These are phyloP conservation scores for Gallinago solitaria DNA, from an alignment of 2,797 vertebrate genomes.

Conservation along the genomic window DNA sequence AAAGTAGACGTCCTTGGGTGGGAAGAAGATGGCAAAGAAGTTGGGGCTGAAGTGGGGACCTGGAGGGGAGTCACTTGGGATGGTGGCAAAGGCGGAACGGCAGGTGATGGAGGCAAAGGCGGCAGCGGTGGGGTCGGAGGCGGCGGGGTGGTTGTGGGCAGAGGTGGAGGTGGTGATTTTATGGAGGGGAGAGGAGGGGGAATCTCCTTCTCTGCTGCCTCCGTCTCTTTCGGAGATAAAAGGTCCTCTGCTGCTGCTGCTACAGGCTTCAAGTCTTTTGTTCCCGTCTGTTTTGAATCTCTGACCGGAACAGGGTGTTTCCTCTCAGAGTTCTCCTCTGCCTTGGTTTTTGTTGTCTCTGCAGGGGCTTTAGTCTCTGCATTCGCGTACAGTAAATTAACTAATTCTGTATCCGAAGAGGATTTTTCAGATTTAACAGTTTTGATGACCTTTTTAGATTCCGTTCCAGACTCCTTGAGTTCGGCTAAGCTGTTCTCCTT, in stretches of 20 bases:
- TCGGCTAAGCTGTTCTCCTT: conserved; percentile 80
- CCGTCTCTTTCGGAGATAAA: conserved; percentile 75
- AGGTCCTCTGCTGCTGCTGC: conserved; percentile 69
- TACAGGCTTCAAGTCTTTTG: conserved; percentile 74
- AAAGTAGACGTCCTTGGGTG: conserved; percentile 78
- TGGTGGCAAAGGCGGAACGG: conserved; percentile 72
- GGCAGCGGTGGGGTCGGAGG: conserved; percentile 79
- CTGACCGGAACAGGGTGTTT: conserved; percentile 62
- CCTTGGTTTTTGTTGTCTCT: conserved; percentile 69
- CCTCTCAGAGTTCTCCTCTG: conserved; percentile 76
- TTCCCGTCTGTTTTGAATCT: conserved; percentile 73
- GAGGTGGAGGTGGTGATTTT: conserved; percentile 73
- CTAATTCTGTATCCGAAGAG: conserved; percentile 68
- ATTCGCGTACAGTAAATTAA: conserved; percentile 35
- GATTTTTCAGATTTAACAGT: conserved; percentile 75
- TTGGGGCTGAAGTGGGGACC: conserved; percentile 65
- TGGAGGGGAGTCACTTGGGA: conserved; percentile 70
- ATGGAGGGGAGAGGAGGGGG: conserved; percentile 73
- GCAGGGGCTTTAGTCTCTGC: conserved; percentile 73
- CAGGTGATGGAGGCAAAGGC: conserved; percentile 79
- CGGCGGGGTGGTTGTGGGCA: conserved; percentile 79
- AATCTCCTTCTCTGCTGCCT: conserved; percentile 74
- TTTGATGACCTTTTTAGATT: conserved; percentile 78
- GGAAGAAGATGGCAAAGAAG: conserved; percentile 69
- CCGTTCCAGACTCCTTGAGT: conserved; percentile 65